Base-by-base conservation (phyloP, 92 coral and sea anemone species). In the Muricea muricata region DNA sequence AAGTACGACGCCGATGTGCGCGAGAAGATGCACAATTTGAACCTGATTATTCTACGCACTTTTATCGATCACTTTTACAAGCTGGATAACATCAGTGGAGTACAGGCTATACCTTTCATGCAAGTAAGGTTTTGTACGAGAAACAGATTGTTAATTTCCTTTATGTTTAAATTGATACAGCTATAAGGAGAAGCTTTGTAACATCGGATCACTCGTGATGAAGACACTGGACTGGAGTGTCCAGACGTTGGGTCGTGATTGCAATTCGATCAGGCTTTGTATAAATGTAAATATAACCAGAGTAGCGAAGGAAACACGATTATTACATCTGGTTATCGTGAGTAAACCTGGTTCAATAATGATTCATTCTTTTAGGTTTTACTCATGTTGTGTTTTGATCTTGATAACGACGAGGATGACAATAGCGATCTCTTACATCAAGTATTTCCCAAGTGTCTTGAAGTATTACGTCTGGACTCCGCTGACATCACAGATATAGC, bases 101-200 rank as follows among this genome's bases (percentile, higher is more conserved):
- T 96, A n/a, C 93, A 93, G 69, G 97, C 99, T 17, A 96, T 96
- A 52, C 99, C 99, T 0, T 93, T 91, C 77, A 96, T 96, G 99
- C 99, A 96, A 98, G 99, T 96, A 34, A 14, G 83, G 25, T 12
- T 32, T 17, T 10, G 18, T 40, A 21, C 1, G 35, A 28, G 35
- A 18, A 55, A 37, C 9, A 37, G 9, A 37, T n/a, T n/a, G n/a
- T n/a, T n/a, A n/a, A n/a, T n/a, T n/a, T n/a, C n/a, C n/a, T n/a
- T n/a, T n/a, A n/a, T n/a, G n/a, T n/a, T n/a, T n/a, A n/a, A n/a
- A n/a, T n/a, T n/a, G n/a, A n/a, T n/a, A n/a, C n/a, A n/a, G n/a
- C n/a, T n/a, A n/a, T n/a, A n/a, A n/a, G n/a, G n/a, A n/a, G n/a
- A n/a, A n/a, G n/a, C n/a, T n/a, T n/a, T n/a, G n/a, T n/a, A n/a